phyloP scores from a whole-genome alignment of 2,113 vertebrate species.

The Sialia sialis region DNA sequence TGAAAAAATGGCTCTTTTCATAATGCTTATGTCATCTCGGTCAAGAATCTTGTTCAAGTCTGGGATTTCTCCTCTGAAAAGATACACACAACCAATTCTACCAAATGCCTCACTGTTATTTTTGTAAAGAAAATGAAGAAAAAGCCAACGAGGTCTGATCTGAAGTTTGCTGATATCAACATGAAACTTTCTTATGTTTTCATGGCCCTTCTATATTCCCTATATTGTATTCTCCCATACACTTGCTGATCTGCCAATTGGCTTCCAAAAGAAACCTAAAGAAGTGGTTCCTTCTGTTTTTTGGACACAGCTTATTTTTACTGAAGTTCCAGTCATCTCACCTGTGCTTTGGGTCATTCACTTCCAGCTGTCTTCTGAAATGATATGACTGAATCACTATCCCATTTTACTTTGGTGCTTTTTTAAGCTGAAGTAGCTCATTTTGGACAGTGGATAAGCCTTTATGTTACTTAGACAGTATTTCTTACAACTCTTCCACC shows the following conservation, averaged over 20 bases:
- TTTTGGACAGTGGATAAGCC: neutral
- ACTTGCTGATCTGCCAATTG: neutral
- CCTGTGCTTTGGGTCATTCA: neutral
- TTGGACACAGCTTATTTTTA: neutral
- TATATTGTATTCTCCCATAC: neutral
- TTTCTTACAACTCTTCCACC: neutral
- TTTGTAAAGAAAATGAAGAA: neutral
- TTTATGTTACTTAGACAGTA: neutral
- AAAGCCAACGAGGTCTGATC: neutral
- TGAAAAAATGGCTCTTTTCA: conserved; percentile 97
- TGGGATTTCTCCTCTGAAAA: conserved; percentile 88
- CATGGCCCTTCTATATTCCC: neutral
- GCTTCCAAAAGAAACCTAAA: neutral
- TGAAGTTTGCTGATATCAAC: neutral
- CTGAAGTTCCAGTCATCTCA: neutral
- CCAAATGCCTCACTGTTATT: neutral
- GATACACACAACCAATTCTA: conserved; percentile 24
- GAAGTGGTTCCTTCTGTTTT: neutral
- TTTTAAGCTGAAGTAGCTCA: neutral
- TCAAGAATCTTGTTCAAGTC: conserved; percentile 93
- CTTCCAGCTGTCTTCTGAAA: neutral
- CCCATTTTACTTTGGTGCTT: neutral
- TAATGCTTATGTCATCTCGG: conserved; percentile 91
- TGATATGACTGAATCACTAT: neutral
- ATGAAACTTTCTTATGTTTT: neutral